Evolutionary conservation across 2,113 vertebrate genomes (phyloP), one percentile per base, ranked within the genome.

Genomic region (Tringa solitaria): DNA sequence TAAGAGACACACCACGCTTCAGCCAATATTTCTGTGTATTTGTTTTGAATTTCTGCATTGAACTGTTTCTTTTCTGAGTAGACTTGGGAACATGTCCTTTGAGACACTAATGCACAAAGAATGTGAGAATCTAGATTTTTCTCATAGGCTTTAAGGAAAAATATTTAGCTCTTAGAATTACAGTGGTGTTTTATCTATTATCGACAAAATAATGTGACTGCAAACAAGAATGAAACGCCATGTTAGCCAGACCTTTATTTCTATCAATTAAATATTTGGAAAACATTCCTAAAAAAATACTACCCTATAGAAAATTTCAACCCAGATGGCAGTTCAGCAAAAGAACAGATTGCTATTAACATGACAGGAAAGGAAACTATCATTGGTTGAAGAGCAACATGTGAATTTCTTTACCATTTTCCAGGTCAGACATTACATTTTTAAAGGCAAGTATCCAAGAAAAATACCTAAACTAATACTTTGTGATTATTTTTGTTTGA

Each of bases 1-100:
- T 56, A 39, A 54, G 69, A 87, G 53, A 68, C 51, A 63, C 28
- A 14, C 4, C 24, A 81, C 19, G 43, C 69, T 68, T 60, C 51
- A 85, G 84, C 69, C 92, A 94, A 33, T 46, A 68, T 41, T 51
- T 89, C 57, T 91, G 48, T 91, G 82, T 93, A 63, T 94, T 96
- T 94, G 43, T 37, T 96, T 94, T 76, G 35, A 87, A 67, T 87
- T 87, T 84, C 74, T 85, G 14, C 9, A 88, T 93, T 82, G 91
- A 91, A 64, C 7, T 9, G 10, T 60, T 93, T 89, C 8, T 53
- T 87, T 90, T 93, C 84, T 56, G 53, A 76, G 53, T 70, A 79
- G 26, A 48, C 35, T 69, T 60, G 56, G 60, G 16, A 94, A 75
- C 28, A 6, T 11, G 16, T 84, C 84, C 48, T 82, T 72, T 76